A percentile compares a stretch with the other conserved stretches of the same genome.
phyloP scores from a whole-genome alignment of 1,140 invertebrate genomes.

The Cotesia glomerata region DNA sequence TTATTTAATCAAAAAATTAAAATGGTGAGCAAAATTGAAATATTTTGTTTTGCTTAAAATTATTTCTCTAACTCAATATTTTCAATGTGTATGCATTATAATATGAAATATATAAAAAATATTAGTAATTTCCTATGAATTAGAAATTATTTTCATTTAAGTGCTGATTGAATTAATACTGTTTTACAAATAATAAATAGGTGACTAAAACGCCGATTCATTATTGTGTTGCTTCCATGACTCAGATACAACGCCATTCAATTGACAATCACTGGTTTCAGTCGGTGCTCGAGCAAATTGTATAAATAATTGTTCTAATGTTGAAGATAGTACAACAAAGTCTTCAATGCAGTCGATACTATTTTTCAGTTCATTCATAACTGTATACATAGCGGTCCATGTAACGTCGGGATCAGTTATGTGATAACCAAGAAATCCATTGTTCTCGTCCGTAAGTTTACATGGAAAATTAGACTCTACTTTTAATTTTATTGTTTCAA shows the following conservation, averaged over 20 bases:
- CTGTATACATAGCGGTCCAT: conserved; percentile 58
- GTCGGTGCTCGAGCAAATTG: conserved; percentile 54
- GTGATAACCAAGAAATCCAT: conserved; percentile 56
- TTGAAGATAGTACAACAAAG: conserved; percentile 57
- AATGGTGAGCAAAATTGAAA: too few species aligned
- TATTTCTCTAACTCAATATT: too few species aligned
- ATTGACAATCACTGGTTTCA: not conserved
- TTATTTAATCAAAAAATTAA: too few species aligned
- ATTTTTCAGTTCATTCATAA: conserved; percentile 53
- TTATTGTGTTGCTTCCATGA: too few species aligned
- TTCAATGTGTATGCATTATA: too few species aligned
- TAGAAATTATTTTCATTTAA: too few species aligned
- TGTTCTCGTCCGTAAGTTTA: conserved; percentile 55
- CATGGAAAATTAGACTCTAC: conserved; percentile 50
- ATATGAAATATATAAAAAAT: too few species aligned
- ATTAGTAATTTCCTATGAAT: too few species aligned
- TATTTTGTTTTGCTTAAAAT: too few species aligned
- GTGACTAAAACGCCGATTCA: too few species aligned
- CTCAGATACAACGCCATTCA: not conserved
- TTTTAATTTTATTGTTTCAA: conserved; percentile 47
- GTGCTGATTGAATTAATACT: too few species aligned
- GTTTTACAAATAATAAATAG: too few species aligned
- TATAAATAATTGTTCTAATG: conserved; percentile 59
- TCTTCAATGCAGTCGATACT: conserved; percentile 55
- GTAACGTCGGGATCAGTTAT: conserved; percentile 49